phyloP scores from a whole-genome alignment of 2,797 vertebrate genomes.

The Amblyopsis hoosieri region DNA sequence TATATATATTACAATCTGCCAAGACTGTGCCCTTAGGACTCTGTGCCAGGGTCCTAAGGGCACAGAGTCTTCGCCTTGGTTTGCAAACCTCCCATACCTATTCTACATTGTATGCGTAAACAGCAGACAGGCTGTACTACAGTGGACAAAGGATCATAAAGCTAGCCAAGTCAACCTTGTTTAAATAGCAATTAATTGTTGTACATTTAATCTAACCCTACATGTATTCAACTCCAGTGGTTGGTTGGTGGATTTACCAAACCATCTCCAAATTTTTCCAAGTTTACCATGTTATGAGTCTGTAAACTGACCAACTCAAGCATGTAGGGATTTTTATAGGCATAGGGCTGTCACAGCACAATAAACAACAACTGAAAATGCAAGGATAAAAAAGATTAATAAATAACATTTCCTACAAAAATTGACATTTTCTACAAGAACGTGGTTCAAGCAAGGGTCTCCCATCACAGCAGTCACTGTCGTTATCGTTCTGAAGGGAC shows the following conservation, averaged over 20 bases:
- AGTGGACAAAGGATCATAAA: neutral
- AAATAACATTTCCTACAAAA: conserved; percentile 29
- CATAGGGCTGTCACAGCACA: neutral
- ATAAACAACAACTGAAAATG: conserved; percentile 5
- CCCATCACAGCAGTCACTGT: conserved; percentile 19
- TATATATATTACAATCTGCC: neutral
- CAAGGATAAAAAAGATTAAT: conserved; percentile 1
- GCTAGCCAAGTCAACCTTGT: neutral
- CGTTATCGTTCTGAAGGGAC: conserved; percentile 33
- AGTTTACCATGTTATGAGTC: neutral
- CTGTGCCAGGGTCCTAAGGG: conserved; percentile 28
- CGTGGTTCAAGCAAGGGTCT: conserved; percentile 24
- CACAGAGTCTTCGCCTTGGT: neutral
- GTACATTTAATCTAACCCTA: neutral
- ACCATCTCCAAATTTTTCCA: neutral
- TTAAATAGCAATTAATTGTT: neutral
- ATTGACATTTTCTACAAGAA: conserved; percentile 17
- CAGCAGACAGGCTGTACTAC: too few relatives aligned
- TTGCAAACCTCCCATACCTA: too few relatives aligned
- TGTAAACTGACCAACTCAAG: conserved; percentile 20
- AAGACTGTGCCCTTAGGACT: too few relatives aligned
- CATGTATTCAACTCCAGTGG: neutral
- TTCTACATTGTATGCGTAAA: too few relatives aligned
- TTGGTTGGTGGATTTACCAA: neutral
- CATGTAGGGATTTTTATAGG: conserved; percentile 2